These are phyloP conservation scores for Corythornis vintsioides DNA, from an alignment of 2,113 vertebrate genomes.

Conservation along the genomic window DNA sequence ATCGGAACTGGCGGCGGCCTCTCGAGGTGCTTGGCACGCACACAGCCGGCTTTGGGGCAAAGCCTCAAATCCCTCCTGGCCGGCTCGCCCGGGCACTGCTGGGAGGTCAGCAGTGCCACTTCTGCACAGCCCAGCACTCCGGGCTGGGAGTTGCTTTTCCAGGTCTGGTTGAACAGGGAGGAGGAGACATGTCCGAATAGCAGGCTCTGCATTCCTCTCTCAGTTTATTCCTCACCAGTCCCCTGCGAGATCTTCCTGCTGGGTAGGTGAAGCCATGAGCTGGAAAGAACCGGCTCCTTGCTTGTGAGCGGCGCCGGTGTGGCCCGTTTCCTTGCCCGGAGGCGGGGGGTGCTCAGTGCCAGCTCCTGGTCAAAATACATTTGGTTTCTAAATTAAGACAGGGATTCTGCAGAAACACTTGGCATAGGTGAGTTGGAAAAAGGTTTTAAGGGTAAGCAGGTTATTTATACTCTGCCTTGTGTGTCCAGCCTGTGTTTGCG, in stretches of 20 bases:
- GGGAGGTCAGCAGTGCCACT: neutral
- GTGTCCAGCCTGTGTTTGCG: constrained; percentile 7
- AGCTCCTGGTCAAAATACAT: constrained; percentile 38
- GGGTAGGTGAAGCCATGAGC: constrained; percentile 3
- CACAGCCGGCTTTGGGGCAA: neutral
- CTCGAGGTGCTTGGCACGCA: neutral
- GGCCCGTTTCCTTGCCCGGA: neutral
- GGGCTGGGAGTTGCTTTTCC: neutral
- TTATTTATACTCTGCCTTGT: constrained; percentile 53
- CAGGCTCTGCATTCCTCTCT: neutral
- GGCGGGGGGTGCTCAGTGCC: neutral
- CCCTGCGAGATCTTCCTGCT: neutral
- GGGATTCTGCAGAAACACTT: constrained; percentile 53
- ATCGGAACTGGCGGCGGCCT: neutral
- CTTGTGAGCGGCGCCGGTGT: neutral
- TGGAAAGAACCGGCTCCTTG: neutral
- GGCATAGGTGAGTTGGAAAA: constrained; percentile 62
- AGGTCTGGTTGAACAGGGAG: neutral
- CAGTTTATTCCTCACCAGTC: neutral
- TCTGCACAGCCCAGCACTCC: neutral
- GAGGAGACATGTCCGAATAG: neutral
- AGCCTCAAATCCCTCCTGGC: neutral
- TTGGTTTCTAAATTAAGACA: constrained; percentile 41
- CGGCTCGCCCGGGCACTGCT: neutral
- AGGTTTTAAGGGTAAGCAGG: constrained; percentile 64